Evolutionary conservation across 64 coral and sea anemone species (phyloP).

Genomic region (Pocillopora damicornis): DNA sequence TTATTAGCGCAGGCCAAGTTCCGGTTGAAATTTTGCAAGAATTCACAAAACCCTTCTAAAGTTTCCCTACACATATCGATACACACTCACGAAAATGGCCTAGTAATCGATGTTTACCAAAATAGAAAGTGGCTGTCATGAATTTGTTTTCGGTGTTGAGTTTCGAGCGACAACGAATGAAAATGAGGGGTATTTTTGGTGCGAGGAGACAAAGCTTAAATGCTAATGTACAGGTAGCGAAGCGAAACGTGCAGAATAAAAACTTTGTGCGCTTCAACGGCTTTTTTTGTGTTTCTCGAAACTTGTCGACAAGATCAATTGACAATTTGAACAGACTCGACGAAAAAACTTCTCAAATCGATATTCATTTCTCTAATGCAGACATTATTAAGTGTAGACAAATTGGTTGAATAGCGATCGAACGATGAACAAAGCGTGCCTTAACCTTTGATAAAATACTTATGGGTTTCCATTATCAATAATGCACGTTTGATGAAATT

Average conservation of each 20-base stretch:
- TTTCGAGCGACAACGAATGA: slow-evolving; percentile 9
- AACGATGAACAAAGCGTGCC: slow-evolving; percentile 20
- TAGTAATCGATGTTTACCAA: slow-evolving; percentile 26
- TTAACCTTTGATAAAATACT: slow-evolving; percentile 55
- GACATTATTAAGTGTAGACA: slow-evolving; percentile 27
- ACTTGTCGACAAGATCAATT: neutral
- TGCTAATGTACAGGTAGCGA: slow-evolving; percentile 46
- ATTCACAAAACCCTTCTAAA: slow-evolving; percentile 28
- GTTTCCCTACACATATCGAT: slow-evolving; percentile 31
- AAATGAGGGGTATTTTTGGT: slow-evolving; percentile 44
- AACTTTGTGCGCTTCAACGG: neutral
- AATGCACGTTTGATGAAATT: slow-evolving; percentile 46
- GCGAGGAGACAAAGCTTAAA: slow-evolving; percentile 52
- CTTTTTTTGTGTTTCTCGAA: neutral
- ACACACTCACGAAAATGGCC: slow-evolving; percentile 22
- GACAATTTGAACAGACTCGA: slow-evolving; percentile 2
- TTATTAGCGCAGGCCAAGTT: slow-evolving; percentile 21
- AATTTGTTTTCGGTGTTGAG: slow-evolving; percentile 26
- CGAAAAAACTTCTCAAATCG: neutral
- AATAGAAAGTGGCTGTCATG: slow-evolving; percentile 19
- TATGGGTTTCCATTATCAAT: slow-evolving; percentile 22
- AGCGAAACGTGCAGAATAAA: slow-evolving; percentile 17
- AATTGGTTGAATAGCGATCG: slow-evolving; percentile 48
- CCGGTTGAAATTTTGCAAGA: slow-evolving; percentile 40
- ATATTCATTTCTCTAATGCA: slow-evolving; percentile 40